A percentile compares a stretch with the other conserved stretches of the same genome.
Conservation (phyloP, 2,888 invertebrate genomes). For the Mythimna pallens region DNA sequence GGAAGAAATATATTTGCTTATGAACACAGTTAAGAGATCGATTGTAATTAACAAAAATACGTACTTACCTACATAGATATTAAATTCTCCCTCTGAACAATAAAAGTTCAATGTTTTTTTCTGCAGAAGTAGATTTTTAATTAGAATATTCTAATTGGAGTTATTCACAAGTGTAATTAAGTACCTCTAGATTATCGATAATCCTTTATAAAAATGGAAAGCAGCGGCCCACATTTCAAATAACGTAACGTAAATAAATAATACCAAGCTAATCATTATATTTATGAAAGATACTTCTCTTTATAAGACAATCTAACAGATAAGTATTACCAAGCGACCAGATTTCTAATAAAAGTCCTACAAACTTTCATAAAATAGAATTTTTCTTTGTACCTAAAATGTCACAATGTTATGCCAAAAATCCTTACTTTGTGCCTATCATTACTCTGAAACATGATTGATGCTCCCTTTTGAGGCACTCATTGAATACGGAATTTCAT, state of each 20-base stretch:
- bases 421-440: constrained; percentile 27
- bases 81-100: no score
- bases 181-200: no score
- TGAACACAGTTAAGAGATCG: no score
- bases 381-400: constrained; percentile 34
- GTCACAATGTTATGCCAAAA: constrained; percentile 37
- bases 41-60: no score
- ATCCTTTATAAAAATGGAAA: no score
- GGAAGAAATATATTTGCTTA: no score
- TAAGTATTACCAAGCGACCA: background rate
- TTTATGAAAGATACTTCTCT: background rate
- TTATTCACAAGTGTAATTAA: no score
- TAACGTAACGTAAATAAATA: background rate
- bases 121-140: no score
- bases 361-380: constrained; percentile 6
- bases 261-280: no score
- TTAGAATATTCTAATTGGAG: no score
- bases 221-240: background rate
- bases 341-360: constrained; percentile 30
- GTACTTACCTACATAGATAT: no score
- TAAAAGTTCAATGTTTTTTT: no score
- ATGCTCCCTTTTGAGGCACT: constrained; percentile 43
- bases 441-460: constrained; percentile 46
- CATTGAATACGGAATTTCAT: constrained; percentile 49
- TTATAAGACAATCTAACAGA: background rate